Evolutionary conservation across 1,140 invertebrate species (phyloP), one percentile per base, ranked within the genome.

Genomic region (Anastrepha ludens): DNA sequence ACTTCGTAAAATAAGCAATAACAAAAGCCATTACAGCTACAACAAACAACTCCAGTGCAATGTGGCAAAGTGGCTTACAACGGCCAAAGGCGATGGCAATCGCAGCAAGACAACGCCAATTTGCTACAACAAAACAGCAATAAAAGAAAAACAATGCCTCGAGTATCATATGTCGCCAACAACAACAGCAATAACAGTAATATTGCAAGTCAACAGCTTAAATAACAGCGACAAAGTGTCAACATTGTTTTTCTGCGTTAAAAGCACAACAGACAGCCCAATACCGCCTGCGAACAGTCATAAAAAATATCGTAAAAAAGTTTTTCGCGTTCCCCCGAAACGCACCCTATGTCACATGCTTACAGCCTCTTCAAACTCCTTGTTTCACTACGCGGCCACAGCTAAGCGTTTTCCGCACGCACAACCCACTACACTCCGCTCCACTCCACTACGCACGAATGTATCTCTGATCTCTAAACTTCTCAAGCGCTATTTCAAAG

Each of bases 211-310:
- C 17, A 41, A 74, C n/a, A 55, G 29, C 39, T n/a, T 8, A n/a
- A 78, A 55, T 17, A 78, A 78, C 74, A 81, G 47, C 47, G 74
- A 29, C 74, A 81, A 81, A 81, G 74, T 81, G 74, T 58, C 47
- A 81, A 81, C 74, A 81, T 39, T 81, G 74, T 55, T 81, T 81
- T 81, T 29, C 74, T 6, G 44, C 70, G 15, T 5, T 47, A 15
- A 29, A 47, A 81, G 47, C 47, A n/a, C 29, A 44, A 17, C 41
- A 20, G 55, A 29, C 13, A 20, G 3, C 44, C 70, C 15, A 4
- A 17, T 47, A 81, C 17, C 20, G 74, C 41, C 44, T 50, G 17
- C 8, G 5, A 47, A 29, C 74, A 29, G 55, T 20, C 74, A 58
- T 81, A 81, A 81, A 78, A 81, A 58, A 47, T n/a, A 11, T 55